phyloP scores from a whole-genome alignment of 2,888 invertebrate species.

The Catocala sponsa region DNA sequence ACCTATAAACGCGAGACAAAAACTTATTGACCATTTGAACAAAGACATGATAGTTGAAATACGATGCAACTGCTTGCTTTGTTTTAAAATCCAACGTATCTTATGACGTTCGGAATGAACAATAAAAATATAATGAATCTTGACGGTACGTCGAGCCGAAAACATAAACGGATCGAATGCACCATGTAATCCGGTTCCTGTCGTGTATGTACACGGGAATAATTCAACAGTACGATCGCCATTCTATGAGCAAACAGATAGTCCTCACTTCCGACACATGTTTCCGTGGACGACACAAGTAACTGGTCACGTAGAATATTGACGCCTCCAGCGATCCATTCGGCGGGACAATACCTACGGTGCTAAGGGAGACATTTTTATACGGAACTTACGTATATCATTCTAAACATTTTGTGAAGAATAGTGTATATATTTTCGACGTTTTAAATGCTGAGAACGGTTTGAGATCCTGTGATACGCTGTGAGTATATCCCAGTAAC shows the following conservation, averaged over 20 bases:
- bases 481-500: slow-evolving; percentile 1
- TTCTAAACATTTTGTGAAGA: slow-evolving; percentile 49
- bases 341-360: slow-evolving; percentile 75
- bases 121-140: slow-evolving; percentile 5
- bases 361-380: slow-evolving; percentile 70
- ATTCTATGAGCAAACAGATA: slow-evolving; percentile 85
- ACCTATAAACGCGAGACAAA: too few species aligned
- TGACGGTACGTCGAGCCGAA: slow-evolving; percentile 14
- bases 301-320: slow-evolving; percentile 87
- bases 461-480: slow-evolving; percentile 31
- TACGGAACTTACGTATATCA: slow-evolving; percentile 61
- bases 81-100: too few species aligned
- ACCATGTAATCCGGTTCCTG: slow-evolving; percentile 55
- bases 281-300: slow-evolving; percentile 81
- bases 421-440: slow-evolving; percentile 47
- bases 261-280: slow-evolving; percentile 87
- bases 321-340: slow-evolving; percentile 83
- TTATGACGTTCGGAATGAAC: too few species aligned
- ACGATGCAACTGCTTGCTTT: too few species aligned
- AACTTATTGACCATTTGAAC: too few species aligned
- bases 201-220: slow-evolving; percentile 68
- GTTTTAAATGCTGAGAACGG: slow-evolving; percentile 41
- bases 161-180: slow-evolving; percentile 48
- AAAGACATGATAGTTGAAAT: too few species aligned
- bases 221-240: slow-evolving; percentile 78